phyloP scores from a whole-genome alignment of 2,888 invertebrate species.

The Poecilus cupreus region DNA sequence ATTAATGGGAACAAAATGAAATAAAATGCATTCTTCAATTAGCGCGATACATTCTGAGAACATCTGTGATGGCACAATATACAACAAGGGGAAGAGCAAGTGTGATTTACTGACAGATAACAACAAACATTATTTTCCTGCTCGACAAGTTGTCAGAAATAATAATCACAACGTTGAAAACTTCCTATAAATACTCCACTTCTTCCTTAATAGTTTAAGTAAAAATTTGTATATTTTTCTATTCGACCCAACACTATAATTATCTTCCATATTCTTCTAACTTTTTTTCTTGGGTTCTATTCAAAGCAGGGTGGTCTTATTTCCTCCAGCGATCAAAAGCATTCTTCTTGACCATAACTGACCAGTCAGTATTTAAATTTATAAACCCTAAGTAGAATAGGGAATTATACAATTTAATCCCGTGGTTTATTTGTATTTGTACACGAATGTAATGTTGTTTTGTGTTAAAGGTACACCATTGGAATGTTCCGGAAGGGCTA shows the following conservation, averaged over 20 bases:
- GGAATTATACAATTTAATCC: background rate
- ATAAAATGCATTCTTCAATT: background rate
- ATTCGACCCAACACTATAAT: too few species aligned
- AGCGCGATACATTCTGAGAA: background rate
- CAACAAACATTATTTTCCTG: background rate
- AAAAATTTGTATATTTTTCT: too few species aligned
- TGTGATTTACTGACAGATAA: background rate
- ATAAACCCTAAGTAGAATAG: background rate
- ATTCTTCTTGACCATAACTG: background rate
- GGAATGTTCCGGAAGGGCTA: conserved; percentile 85
- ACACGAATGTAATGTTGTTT: background rate
- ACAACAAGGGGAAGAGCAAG: too few species aligned
- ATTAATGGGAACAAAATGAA: background rate
- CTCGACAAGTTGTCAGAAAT: background rate
- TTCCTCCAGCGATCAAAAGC: background rate
- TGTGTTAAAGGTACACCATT: conserved; percentile 81
- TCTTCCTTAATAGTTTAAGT: too few species aligned
- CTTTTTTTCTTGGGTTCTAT: background rate
- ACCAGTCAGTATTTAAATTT: background rate
- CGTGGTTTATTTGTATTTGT: background rate
- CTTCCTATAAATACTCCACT: too few species aligned
- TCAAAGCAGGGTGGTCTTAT: conserved; percentile 3
- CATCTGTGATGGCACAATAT: too few species aligned
- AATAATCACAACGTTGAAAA: background rate
- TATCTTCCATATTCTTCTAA: too few species aligned